Evolutionary conservation across 2,797 vertebrate genomes (phyloP).

Genomic region (Amblyopsis hoosieri): DNA sequence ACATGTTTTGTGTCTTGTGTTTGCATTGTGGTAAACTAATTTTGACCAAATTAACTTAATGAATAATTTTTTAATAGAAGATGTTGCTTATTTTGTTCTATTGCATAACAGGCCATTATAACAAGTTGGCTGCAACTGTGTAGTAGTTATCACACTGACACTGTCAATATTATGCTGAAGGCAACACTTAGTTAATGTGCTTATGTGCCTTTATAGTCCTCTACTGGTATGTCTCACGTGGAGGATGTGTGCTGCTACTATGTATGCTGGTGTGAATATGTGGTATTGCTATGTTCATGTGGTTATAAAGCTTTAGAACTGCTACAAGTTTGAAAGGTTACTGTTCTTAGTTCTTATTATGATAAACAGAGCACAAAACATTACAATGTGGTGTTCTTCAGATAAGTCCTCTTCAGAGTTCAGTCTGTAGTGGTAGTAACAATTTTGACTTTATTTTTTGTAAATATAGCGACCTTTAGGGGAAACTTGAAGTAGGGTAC

Average conservation of each 20-base stretch:
- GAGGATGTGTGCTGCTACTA: conserved; percentile 31
- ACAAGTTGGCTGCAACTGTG: no score
- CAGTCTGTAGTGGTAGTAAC: conserved; percentile 11
- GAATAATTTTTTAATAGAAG: no score
- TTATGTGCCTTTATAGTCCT: conserved; percentile 7
- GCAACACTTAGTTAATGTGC: background rate
- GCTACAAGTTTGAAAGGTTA: conserved; percentile 12
- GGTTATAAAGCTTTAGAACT: conserved; percentile 34
- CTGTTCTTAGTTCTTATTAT: conserved; percentile 10
- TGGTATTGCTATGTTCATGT: conserved; percentile 48
- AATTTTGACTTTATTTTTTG: conserved; percentile 11
- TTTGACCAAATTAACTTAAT: no score
- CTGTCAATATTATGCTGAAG: background rate
- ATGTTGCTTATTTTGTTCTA: no score
- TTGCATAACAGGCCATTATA: no score
- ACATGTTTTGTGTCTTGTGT: no score
- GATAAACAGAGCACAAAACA: conserved; percentile 31
- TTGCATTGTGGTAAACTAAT: no score
- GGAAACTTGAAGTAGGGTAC: conserved; percentile 52
- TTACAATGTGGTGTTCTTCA: background rate
- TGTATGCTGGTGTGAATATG: conserved; percentile 37
- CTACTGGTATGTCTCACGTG: conserved; percentile 36
- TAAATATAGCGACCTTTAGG: conserved; percentile 31
- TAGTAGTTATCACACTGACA: no score
- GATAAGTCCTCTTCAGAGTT: conserved; percentile 20